Evolutionary conservation across 2,797 vertebrate species (phyloP).

Genomic region (Sparidentex hasta): DNA sequence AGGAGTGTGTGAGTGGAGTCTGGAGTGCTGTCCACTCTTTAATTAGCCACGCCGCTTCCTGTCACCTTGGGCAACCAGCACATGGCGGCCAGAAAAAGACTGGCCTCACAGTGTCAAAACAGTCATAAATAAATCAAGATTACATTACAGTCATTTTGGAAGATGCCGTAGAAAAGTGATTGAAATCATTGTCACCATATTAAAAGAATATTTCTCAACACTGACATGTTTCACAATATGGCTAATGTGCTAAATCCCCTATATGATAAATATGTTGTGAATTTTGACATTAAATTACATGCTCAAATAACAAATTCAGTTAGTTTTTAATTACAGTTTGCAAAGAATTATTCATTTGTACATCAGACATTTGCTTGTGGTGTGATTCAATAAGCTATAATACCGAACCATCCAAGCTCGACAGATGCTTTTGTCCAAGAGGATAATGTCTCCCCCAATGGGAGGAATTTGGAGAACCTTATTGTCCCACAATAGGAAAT

Average conservation of each 20-base stretch:
- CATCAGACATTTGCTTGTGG: background rate
- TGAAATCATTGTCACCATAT: background rate
- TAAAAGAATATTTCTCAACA: background rate
- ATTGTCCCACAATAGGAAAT: background rate
- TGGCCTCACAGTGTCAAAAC: constrained; percentile 43
- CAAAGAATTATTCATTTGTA: background rate
- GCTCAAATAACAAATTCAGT: background rate
- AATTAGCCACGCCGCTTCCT: constrained; percentile 75
- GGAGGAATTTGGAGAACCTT: background rate
- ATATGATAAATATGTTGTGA: background rate
- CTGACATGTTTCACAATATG: background rate
- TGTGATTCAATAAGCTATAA: background rate
- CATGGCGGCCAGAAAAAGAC: constrained; percentile 48
- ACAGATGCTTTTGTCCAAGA: background rate
- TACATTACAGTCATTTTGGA: background rate
- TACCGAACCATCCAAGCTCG: background rate
- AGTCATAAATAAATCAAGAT: constrained; percentile 38
- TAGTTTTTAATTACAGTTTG: background rate
- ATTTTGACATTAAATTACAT: background rate
- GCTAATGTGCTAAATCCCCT: background rate
- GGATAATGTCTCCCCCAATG: background rate
- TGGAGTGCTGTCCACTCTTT: constrained; percentile 80
- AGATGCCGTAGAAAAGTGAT: background rate
- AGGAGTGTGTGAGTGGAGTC: constrained; percentile 73
- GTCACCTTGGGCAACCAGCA: constrained; percentile 66